Percentiles rank a stretch among this genome's conserved stretches.
phyloP scores from a whole-genome alignment of 2,888 invertebrate species.

The Spisula subtruncata region DNA sequence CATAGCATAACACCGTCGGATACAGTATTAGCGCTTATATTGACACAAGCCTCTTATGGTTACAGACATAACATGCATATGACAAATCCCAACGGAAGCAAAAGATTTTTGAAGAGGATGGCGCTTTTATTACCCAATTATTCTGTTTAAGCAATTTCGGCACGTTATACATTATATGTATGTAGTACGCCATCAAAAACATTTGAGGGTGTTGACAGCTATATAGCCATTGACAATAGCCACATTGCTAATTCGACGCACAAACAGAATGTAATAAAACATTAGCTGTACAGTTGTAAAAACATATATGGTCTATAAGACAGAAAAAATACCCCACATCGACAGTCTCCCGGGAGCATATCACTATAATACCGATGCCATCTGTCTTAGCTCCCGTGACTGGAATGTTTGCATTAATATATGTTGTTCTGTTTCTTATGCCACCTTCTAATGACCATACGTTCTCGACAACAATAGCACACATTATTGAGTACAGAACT shows the following conservation, averaged over 20 bases:
- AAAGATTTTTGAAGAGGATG: neutral
- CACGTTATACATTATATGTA: no score
- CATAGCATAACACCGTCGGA: neutral
- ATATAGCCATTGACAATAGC: neutral
- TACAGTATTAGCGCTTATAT: neutral
- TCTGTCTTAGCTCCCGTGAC: neutral
- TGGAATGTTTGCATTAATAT: no score
- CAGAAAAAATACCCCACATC: neutral
- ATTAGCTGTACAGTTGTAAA: neutral
- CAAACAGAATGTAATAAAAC: neutral
- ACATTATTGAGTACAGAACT: no score
- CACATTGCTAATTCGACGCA: neutral
- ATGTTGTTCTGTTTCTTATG: no score
- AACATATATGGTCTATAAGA: neutral
- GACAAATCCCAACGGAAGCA: neutral
- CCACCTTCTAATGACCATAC: no score
- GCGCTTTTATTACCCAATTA: constrained; percentile 4
- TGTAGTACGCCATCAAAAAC: neutral
- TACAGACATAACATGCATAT: neutral
- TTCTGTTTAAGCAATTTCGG: neutral
- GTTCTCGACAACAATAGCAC: neutral
- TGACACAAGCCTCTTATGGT: neutral
- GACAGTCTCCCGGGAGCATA: neutral
- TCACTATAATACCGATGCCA: neutral
- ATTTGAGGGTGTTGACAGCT: neutral